phyloP scores from a whole-genome alignment of 2,888 invertebrate species.

The Tetranychus piercei region DNA sequence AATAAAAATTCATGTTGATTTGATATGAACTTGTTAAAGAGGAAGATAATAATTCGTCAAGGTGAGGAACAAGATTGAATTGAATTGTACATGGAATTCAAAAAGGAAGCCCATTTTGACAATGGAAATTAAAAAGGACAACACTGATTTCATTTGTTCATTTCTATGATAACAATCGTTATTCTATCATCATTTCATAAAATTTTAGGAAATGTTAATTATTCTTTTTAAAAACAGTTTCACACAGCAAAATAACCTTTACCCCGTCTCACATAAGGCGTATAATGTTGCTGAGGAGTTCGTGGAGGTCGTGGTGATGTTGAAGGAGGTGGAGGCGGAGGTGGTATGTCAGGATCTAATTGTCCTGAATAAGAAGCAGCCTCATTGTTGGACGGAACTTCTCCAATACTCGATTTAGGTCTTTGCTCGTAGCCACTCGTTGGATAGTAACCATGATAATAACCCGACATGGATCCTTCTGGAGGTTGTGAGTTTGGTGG shows the following conservation, averaged over 20 bases:
- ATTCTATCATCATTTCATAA: too few species aligned
- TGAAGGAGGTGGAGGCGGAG: constrained; percentile 9
- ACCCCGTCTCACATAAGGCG: not conserved
- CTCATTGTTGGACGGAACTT: not conserved
- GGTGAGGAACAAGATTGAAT: too few species aligned
- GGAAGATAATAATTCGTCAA: too few species aligned
- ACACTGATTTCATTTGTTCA: too few species aligned
- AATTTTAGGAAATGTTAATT: too few species aligned
- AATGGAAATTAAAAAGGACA: too few species aligned
- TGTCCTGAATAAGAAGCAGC: not conserved
- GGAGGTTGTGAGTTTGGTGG: not conserved
- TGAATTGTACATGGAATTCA: too few species aligned
- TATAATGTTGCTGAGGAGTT: not conserved
- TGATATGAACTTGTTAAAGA: too few species aligned
- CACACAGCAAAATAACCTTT: constrained; percentile 4
- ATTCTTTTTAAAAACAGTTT: not conserved
- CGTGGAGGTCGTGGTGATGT: constrained; percentile 4
- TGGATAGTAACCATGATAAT: not conserved
- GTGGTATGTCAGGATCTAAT: constrained; percentile 4
- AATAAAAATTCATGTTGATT: too few species aligned
- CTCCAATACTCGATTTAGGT: not conserved
- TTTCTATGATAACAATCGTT: too few species aligned
- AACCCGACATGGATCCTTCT: not conserved
- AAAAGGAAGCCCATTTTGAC: too few species aligned
- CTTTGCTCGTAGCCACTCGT: not conserved